Conservation (phyloP, 2,113 vertebrate species). For the Brienomyrus brachyistius region DNA sequence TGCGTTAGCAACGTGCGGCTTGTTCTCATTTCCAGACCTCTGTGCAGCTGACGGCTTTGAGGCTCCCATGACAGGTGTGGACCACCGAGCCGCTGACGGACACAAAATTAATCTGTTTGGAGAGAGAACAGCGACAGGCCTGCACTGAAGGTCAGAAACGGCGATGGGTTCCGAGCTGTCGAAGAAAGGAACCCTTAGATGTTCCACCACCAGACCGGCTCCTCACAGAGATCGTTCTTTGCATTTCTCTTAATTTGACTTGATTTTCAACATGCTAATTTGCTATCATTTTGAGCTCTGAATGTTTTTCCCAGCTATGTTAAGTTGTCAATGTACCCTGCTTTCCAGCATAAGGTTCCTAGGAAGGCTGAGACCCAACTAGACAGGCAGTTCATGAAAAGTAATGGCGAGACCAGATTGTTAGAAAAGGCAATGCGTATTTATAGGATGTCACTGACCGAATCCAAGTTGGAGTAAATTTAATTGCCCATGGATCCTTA, state of each 20-base stretch:
- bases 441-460: neutral
- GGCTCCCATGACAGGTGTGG: slow-evolving; percentile 11
- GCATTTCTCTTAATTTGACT: neutral
- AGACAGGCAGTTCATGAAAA: neutral
- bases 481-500: neutral
- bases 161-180: neutral
- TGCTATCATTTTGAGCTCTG: neutral
- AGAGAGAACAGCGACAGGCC: neutral
- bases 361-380: neutral
- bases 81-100: neutral
- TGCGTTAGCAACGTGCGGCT: neutral
- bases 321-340: neutral
- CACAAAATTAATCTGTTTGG: neutral
- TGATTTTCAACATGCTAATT: neutral
- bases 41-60: slow-evolving; percentile 12
- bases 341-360: neutral
- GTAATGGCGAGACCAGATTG: neutral
- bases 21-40: neutral
- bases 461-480: neutral
- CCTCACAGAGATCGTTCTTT: neutral
- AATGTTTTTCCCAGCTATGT: neutral
- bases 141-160: slow-evolving; percentile 13
- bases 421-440: neutral
- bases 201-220: neutral
- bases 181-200: neutral